phyloP scores from a whole-genome alignment of 2,113 vertebrate genomes.

The Menura novaehollandiae region DNA sequence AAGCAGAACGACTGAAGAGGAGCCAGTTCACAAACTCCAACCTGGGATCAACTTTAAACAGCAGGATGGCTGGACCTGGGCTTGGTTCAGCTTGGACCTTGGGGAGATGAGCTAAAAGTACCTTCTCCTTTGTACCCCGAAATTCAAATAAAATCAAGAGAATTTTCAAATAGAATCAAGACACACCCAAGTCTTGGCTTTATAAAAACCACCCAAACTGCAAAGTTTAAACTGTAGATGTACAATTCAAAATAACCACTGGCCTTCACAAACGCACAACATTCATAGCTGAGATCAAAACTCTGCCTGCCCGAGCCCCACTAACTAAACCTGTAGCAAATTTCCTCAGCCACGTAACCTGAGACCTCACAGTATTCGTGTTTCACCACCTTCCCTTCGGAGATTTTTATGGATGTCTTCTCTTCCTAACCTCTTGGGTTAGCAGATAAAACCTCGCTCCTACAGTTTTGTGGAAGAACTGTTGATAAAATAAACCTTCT shows the following conservation, averaged over 20 bases:
- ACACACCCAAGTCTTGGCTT: background rate
- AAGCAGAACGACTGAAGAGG: background rate
- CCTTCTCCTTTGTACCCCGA: background rate
- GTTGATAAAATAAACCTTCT: conserved; percentile 4
- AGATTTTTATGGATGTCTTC: background rate
- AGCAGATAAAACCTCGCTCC: background rate
- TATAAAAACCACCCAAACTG: background rate
- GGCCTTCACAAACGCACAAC: background rate
- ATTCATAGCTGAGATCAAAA: background rate
- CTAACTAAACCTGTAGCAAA: background rate
- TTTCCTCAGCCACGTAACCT: background rate
- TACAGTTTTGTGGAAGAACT: background rate
- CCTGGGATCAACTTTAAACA: background rate
- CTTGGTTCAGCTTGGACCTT: background rate
- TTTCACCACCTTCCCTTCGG: background rate
- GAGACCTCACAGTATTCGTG: background rate
- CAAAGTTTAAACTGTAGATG: background rate
- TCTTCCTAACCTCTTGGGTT: background rate
- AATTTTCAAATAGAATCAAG: background rate
- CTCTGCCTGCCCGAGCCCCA: background rate
- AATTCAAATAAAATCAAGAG: too few relatives aligned
- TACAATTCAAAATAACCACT: fast-evolving
- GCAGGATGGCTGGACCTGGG: too few relatives aligned
- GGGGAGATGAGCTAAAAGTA: background rate
- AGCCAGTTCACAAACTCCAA: background rate